Evolutionary conservation across 2,888 invertebrate species (phyloP).

Genomic region (Papilio protenor): DNA sequence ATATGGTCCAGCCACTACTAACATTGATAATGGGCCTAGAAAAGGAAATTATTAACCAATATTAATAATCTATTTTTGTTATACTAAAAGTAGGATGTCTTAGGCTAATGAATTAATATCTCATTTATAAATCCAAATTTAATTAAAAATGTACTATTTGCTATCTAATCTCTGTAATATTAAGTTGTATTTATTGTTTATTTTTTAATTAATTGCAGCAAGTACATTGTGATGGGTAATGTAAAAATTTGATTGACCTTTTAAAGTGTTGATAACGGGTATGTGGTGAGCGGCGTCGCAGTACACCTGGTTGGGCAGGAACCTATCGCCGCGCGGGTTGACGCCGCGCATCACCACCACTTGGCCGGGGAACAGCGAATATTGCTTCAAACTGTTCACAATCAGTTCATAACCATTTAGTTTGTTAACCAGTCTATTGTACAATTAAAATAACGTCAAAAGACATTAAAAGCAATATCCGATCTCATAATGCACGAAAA

Average conservation of each 20-base stretch:
- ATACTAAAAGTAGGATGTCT: too few species aligned
- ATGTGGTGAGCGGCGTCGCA: conserved; percentile 75
- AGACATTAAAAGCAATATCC: too few species aligned
- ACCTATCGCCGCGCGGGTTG: conserved; percentile 87
- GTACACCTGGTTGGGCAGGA: conserved; percentile 87
- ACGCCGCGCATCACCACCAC: conserved; percentile 89
- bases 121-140: too few species aligned
- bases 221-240: too few species aligned
- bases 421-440: not conserved
- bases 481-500: too few species aligned
- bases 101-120: too few species aligned
- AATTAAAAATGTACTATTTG: too few species aligned
- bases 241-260: conserved; percentile 54
- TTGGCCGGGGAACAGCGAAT: conserved; percentile 92
- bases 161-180: too few species aligned
- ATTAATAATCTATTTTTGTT: not conserved
- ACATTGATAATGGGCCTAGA: conserved; percentile 85
- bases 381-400: conserved; percentile 77
- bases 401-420: not conserved
- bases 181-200: too few species aligned
- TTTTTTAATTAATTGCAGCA: too few species aligned
- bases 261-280: conserved; percentile 68
- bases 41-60: conserved; percentile 11
- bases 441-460: too few species aligned
- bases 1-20: conserved; percentile 93